These are phyloP conservation scores for Catamblyrhynchus diadema DNA, from an alignment of 2,797 vertebrate genomes.

Conservation along the genomic window DNA sequence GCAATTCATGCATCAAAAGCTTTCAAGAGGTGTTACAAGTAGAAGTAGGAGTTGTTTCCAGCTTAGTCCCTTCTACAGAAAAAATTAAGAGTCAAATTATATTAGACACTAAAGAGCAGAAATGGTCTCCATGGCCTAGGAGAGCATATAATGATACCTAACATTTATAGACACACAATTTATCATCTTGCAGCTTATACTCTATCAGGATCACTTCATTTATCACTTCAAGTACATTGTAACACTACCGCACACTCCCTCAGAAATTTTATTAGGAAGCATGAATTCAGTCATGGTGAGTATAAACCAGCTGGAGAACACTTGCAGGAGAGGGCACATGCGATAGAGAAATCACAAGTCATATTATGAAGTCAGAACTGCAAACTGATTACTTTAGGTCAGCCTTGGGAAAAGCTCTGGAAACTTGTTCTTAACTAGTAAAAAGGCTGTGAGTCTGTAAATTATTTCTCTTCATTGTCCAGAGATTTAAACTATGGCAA, in stretches of 20 bases:
- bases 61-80: neutral
- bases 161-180: neutral
- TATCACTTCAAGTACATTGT: neutral
- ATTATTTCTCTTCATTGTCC: neutral
- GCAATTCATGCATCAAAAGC: conserved; percentile 31
- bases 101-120: neutral
- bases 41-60: neutral
- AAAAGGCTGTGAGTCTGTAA: neutral
- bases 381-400: neutral
- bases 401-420: neutral
- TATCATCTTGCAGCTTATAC: neutral
- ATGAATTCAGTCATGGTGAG: neutral
- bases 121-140: neutral
- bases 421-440: neutral
- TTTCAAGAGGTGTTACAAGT: conserved; percentile 4
- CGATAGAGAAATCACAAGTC: neutral
- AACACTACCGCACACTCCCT: neutral
- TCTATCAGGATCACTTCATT: neutral
- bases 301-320: neutral
- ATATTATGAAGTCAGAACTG: neutral
- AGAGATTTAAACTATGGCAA: neutral
- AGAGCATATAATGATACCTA: neutral
- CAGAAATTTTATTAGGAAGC: neutral
- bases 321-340: neutral
- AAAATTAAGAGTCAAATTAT: conserved; percentile 32